A percentile compares a stretch with the other conserved stretches of the same genome.
Conservation (phyloP, 2,113 vertebrate genomes). For the Neogobius melanostomus region DNA sequence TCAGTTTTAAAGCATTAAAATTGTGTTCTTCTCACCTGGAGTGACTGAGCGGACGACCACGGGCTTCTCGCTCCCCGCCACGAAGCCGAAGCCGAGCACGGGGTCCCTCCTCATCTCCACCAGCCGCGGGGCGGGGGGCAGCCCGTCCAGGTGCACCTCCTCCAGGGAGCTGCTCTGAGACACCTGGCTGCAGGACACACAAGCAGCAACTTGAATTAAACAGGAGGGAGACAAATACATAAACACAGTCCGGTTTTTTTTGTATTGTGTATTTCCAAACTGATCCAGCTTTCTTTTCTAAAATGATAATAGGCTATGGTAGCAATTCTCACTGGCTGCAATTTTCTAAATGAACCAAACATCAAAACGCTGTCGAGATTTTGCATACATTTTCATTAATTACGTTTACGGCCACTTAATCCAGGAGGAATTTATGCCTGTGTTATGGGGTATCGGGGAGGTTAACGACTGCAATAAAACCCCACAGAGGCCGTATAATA, state of each 20-base stretch:
- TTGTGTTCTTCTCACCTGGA: conserved; percentile 77
- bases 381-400: neutral
- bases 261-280: too few species aligned
- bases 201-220: neutral
- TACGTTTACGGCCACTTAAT: conserved; percentile 11
- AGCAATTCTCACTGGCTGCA: neutral
- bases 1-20: too few species aligned
- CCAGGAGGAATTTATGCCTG: conserved; percentile 9
- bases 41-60: conserved; percentile 97
- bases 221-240: too few species aligned
- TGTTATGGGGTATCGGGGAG: conserved; percentile 14
- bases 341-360: neutral
- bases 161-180: conserved; percentile 90
- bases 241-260: too few species aligned
- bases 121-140: conserved; percentile 87
- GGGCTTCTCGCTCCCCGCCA: conserved; percentile 96
- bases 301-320: too few species aligned
- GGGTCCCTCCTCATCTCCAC: conserved; percentile 96
- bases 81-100: conserved; percentile 94
- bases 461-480: conserved; percentile 36
- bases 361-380: neutral
- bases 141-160: conserved; percentile 88
- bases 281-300: too few species aligned
- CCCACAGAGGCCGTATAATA: conserved; percentile 36
- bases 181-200: conserved; percentile 81